Conservation (phyloP, 2,113 vertebrate genomes). For the Hoplias malabaricus region DNA sequence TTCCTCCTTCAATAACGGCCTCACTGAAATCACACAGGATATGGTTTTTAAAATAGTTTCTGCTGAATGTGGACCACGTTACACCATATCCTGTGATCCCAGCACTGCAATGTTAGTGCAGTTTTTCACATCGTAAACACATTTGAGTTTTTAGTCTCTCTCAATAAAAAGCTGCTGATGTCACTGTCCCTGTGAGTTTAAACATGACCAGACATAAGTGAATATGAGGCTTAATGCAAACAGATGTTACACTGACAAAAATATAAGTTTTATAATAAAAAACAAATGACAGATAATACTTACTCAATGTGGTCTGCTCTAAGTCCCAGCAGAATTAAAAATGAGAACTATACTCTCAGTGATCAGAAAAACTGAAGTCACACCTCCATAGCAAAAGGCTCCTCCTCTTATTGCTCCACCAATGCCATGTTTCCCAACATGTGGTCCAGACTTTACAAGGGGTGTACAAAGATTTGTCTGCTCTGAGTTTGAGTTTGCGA, state of each 20-base stretch:
- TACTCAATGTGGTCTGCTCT: not conserved
- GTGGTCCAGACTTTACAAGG: no score
- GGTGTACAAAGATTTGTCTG: no score
- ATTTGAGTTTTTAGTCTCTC: not conserved
- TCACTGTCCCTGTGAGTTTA: not conserved
- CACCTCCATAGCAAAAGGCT: not conserved
- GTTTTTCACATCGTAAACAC: no score
- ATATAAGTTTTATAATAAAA: not conserved
- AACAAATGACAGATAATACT: not conserved
- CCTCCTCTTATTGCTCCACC: not conserved
- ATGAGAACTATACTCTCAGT: not conserved
- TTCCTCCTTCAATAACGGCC: no score
- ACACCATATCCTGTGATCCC: no score
- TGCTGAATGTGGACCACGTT: no score
- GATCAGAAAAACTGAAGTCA: not conserved
- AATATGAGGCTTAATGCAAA: not conserved
- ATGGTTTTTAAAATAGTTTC: no score
- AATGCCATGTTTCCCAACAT: no score
- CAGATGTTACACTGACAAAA: not conserved
- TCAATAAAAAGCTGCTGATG: not conserved
- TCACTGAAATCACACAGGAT: no score
- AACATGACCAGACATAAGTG: not conserved
- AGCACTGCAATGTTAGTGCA: no score
- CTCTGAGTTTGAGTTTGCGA: no score
- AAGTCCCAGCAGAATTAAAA: not conserved